Conservation (phyloP, 2,888 invertebrate species). For the Empis livida region DNA sequence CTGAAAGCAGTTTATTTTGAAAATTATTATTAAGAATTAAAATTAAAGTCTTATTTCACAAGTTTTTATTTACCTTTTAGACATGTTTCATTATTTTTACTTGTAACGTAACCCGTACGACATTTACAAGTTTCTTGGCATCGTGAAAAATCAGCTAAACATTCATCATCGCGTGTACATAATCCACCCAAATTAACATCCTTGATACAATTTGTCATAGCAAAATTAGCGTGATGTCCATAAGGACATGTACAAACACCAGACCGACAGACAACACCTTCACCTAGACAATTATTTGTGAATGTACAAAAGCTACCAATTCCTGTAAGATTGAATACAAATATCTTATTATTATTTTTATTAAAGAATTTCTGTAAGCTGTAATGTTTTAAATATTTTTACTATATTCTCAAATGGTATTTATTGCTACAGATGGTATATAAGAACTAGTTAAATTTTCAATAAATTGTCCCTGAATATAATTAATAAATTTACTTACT, state of each 20-base stretch:
- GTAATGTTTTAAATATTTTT: no score
- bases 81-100: slow-evolving; percentile 22
- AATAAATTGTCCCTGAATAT: not conserved
- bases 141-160: slow-evolving; percentile 24
- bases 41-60: no score
- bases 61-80: slow-evolving; percentile 18
- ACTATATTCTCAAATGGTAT: no score
- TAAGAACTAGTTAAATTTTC: not conserved
- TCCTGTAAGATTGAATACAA: slow-evolving; percentile 15
- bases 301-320: slow-evolving; percentile 27
- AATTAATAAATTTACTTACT: slow-evolving; percentile 18
- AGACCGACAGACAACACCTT: slow-evolving; percentile 24
- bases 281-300: slow-evolving; percentile 28
- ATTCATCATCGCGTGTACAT: slow-evolving; percentile 28
- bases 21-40: no score
- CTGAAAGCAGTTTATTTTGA: no score
- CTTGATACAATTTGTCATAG: slow-evolving; percentile 24
- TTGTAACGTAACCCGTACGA: slow-evolving; percentile 24
- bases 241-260: slow-evolving; percentile 24
- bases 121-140: slow-evolving; percentile 28
- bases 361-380: not conserved
- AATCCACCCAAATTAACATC: slow-evolving; percentile 21
- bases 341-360: not conserved
- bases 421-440: no score
- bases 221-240: slow-evolving; percentile 24